Evolutionary conservation across 2,113 vertebrate genomes (phyloP), one percentile per base, ranked within the genome.

Genomic region (Vombatus ursinus): DNA sequence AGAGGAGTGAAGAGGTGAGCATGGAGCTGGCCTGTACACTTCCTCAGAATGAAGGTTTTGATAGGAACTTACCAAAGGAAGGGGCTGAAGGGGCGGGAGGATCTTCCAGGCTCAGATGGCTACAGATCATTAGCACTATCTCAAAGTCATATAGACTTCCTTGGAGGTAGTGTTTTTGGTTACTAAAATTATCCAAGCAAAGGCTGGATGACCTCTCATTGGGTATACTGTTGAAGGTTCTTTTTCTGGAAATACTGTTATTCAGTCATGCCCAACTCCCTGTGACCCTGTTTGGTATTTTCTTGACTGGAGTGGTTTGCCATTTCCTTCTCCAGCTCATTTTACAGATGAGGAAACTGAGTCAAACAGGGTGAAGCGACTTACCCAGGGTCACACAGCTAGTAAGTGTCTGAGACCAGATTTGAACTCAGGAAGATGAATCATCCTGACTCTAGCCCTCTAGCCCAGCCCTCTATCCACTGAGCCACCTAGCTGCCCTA

Each of bases 331-430:
- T 68, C 31, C 61, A 68, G 61, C 10, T 52, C 22, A 48, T 52
- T 93, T 89, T 61, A 37, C n/a, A 89, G 77, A 48, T 50, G 16
- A 52, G 10, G 31, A 93, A 93, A 94, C n/a, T 16, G 44, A 96
- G 61, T 12, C 91, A 0, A 49, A 12, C 31, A 51, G 0, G 28
- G n/a, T 52, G 49, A 52, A 57, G 90, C 25, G 54, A 47, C 68
- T 14, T 84, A 16, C n/a, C 44, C 14, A 31, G 31, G 47, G 12
- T 16, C 50, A 50, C 37, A n/a, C 0, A 19, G 25, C 23, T 44
- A 28, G 19, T 8, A 25, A 52, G 7, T 52, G 14, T 16, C 53
- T 77, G 90, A 77, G 23, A 16, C 37, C 25, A 16, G 26, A 68
- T 48, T n/a, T 93, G 51, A 92, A 93, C 22, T 90, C 89, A 68